Evolutionary conservation across 2,888 invertebrate genomes (phyloP).

Genomic region (Psylliodes chrysocephalus): DNA sequence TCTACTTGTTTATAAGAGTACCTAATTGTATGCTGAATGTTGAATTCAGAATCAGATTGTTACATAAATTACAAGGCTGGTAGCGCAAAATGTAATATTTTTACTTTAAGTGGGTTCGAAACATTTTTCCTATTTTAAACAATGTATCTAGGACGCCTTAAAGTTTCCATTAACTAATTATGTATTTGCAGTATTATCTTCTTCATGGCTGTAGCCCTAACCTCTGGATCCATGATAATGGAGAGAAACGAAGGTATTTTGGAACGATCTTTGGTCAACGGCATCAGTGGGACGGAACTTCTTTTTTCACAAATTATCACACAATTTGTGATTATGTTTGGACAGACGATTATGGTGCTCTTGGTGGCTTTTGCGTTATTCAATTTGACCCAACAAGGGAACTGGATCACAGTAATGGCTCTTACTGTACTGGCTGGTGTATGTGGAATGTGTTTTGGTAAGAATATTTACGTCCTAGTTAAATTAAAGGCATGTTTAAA

Average conservation of each 20-base stretch:
- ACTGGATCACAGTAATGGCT: conserved; percentile 76
- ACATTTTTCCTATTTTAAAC: no score
- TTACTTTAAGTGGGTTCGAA: no score
- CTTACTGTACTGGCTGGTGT: conserved; percentile 85
- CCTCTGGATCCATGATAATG: conserved; percentile 88
- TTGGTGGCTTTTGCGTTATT: conserved; percentile 82
- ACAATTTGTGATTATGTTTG: conserved; percentile 88
- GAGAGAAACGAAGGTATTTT: conserved; percentile 91
- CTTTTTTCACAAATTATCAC: conserved; percentile 88
- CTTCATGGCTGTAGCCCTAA: conserved; percentile 92
- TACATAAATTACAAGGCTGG: no score
- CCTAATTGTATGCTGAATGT: no score
- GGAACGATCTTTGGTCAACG: conserved; percentile 89
- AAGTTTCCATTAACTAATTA: no score
- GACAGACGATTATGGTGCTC: conserved; percentile 83
- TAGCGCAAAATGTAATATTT: no score
- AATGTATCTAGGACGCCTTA: no score
- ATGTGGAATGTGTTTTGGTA: conserved; percentile 91
- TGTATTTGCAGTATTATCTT: conserved; percentile 87
- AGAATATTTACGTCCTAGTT: no score
- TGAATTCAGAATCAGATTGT: no score
- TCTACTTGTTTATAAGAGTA: no score
- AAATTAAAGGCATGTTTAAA: no score
- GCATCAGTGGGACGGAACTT: conserved; percentile 83
- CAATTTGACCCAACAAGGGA: conserved; percentile 80